Percentiles rank a stretch among this genome's conserved stretches.
Conservation (phyloP, 2,888 invertebrate species). For the Galeruca laticollis region DNA sequence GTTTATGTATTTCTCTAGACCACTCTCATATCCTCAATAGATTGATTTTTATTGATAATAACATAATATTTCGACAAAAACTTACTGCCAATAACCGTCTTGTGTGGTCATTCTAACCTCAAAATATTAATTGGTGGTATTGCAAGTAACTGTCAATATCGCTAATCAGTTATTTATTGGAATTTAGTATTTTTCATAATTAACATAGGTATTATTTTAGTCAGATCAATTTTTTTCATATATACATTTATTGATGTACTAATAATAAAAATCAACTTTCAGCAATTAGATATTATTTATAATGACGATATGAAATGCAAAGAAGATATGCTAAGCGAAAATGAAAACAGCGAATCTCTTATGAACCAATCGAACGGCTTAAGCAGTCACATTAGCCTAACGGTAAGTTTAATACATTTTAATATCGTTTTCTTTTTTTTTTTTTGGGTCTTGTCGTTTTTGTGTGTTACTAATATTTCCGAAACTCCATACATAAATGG, state of each 20-base stretch:
- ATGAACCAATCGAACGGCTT: conserved; percentile 56
- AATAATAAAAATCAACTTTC: background rate
- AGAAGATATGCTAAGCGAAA: conserved; percentile 60
- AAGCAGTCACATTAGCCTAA: conserved; percentile 60
- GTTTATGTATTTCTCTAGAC: too few relatives aligned
- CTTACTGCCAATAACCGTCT: too few relatives aligned
- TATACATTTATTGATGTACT: background rate
- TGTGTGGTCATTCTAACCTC: too few relatives aligned
- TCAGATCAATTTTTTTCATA: conserved; percentile 15
- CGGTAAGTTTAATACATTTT: conserved; percentile 51
- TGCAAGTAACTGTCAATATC: too few relatives aligned
- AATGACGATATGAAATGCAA: conserved; percentile 55
- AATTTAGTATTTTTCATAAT: too few relatives aligned
- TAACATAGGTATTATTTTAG: too few relatives aligned
- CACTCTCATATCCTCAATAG: too few relatives aligned
- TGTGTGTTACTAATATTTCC: background rate
- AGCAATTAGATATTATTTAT: conserved; percentile 44
- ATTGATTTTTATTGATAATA: too few relatives aligned
- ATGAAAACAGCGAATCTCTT: conserved; percentile 55
- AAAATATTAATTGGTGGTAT: too few relatives aligned
- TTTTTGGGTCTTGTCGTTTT: background rate
- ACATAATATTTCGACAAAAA: too few relatives aligned
- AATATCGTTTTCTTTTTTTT: background rate
- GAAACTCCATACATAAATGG: conserved; percentile 15
- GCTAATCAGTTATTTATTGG: too few relatives aligned